A percentile compares a stretch with the other conserved stretches of the same genome.
phyloP scores from a whole-genome alignment of 2,888 invertebrate species.

The Abrostola triplasia region DNA sequence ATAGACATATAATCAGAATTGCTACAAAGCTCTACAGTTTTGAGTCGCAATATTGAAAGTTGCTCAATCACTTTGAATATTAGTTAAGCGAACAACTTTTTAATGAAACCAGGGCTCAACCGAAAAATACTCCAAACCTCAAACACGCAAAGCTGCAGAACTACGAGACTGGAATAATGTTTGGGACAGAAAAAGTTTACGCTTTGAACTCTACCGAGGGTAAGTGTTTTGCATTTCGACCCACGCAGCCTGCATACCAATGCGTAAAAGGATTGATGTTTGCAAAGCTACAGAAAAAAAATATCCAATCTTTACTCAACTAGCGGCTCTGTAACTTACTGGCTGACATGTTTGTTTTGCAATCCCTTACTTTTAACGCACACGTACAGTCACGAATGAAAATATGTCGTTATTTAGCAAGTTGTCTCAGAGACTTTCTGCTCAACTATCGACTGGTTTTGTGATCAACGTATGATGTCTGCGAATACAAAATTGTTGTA shows the following conservation, averaged over 20 bases:
- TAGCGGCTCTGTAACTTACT: conserved; percentile 53
- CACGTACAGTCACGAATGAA: not conserved
- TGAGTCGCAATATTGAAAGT: conserved; percentile 69
- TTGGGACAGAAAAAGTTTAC: conserved; percentile 86
- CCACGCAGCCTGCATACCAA: conserved; percentile 84
- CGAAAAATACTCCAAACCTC: conserved; percentile 85
- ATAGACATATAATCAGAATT: conserved; percentile 32
- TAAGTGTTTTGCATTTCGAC: conserved; percentile 87
- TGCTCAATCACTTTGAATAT: conserved; percentile 80
- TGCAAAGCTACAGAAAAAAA: conserved; percentile 70
- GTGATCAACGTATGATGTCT: too few species aligned
- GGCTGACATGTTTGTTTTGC: conserved; percentile 45
- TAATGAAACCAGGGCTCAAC: conserved; percentile 81
- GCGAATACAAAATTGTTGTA: too few species aligned
- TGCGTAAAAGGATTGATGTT: conserved; percentile 85
- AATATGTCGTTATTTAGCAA: too few species aligned
- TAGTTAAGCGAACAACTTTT: conserved; percentile 75
- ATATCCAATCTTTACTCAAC: conserved; percentile 64
- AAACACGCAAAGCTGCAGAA: conserved; percentile 84
- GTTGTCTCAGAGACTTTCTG: too few species aligned
- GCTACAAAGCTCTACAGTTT: conserved; percentile 51
- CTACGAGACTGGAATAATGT: conserved; percentile 87
- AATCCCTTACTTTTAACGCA: conserved; percentile 33
- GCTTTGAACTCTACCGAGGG: conserved; percentile 85
- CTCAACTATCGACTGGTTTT: too few species aligned